These are phyloP conservation scores for Resseliella maxima DNA, from an alignment of 2,888 invertebrate species.

Conservation along the genomic window DNA sequence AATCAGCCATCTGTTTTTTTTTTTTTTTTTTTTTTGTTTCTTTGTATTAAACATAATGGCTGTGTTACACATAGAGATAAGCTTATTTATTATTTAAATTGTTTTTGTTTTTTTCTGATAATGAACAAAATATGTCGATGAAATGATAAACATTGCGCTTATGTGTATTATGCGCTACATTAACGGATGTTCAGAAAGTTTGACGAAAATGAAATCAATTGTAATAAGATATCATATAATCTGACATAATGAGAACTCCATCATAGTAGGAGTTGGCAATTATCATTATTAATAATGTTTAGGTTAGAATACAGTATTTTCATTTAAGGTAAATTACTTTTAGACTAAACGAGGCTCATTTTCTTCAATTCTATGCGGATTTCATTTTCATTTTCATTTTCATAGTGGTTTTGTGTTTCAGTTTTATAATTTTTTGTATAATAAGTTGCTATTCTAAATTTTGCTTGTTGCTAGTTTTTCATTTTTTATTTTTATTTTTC, in stretches of 20 bases:
- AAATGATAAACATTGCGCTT: too few relatives aligned
- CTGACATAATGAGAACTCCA: background rate
- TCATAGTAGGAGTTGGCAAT: background rate
- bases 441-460: background rate
- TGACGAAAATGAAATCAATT: background rate
- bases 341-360: conserved; percentile 42
- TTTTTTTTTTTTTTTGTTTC: background rate
- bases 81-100: too few relatives aligned
- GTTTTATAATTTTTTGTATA: background rate
- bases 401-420: background rate
- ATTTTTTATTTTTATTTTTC: background rate
- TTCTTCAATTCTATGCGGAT: conserved; percentile 1
- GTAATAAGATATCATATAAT: too few relatives aligned
- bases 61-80: too few relatives aligned
- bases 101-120: too few relatives aligned
- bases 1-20: background rate
- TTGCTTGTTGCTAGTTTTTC: too few relatives aligned
- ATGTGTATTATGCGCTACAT: too few relatives aligned
- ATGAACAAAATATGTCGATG: too few relatives aligned
- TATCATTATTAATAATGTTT: background rate
- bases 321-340: background rate
- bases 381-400: background rate
- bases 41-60: too few relatives aligned
- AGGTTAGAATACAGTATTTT: conserved; percentile 14
- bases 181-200: background rate